Evolutionary conservation across 2,888 invertebrate species (phyloP), one percentile per base, ranked within the genome.

Genomic region (Zygogramma bicolorata): DNA sequence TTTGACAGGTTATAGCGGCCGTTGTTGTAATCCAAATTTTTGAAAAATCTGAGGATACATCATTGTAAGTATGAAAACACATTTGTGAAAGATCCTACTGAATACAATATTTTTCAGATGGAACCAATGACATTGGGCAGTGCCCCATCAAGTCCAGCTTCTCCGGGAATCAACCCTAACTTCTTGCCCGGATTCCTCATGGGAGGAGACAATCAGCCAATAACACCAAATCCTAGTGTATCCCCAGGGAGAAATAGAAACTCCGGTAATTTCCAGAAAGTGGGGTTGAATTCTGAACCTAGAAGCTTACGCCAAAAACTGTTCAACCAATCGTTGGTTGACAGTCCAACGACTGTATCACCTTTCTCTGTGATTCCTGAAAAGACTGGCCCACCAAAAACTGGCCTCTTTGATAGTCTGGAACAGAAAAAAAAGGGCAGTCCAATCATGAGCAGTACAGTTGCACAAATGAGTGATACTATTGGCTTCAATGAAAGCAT

Each of bases 111-210:
- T 25, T 79, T 79, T 57, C 85, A 87, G 86, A 95, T 95, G 94
- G 95, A 95, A 86, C 95, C 95, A 62, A 95, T 95, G 95, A 90
- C 92, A 66, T 87, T 95, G 78, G 95, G 95, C 74, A 95, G 94
- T 85, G 93, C 94, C 1, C 90, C 92, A 63, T 92, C 93, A 80
- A 93, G 93, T 77, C 93, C 94, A n/a, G 85, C 88, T 13, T 90
- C 92, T 18, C 90, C 92, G 25, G 91, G 90, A 76, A 88, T 90
- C 40, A 90, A 90, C 81, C 92, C 92, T 38, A 91, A 92, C 59
- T 95, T 92, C 87, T 88, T 95, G 81, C 95, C 95, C 60, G 91
- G 93, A 73, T 95, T 93, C 86, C 88, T 95, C 25, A 90, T 95
- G 85, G 95, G 95, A 27, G 95, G 94, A 85, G 81, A 81, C 22